phyloP scores from a whole-genome alignment of 1,140 invertebrate genomes.

The Cepaea nemoralis region DNA sequence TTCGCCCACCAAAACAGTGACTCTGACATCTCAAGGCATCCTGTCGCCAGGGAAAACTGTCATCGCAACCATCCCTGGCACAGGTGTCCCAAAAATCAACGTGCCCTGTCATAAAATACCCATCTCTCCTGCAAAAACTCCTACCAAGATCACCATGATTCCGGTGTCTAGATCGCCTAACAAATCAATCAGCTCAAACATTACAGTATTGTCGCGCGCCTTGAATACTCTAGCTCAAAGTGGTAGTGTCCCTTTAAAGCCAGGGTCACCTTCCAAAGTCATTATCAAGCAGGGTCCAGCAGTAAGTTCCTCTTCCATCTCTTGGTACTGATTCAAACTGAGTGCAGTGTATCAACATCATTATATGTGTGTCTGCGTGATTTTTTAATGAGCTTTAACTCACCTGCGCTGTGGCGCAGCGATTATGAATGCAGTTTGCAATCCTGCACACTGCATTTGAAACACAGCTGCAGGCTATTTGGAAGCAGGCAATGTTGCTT shows the following conservation, averaged over 20 bases:
- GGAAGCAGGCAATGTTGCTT: too few relatives aligned
- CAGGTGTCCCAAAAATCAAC: slow-evolving; percentile 63
- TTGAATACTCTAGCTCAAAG: slow-evolving; percentile 44
- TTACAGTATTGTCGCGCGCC: slow-evolving; percentile 52
- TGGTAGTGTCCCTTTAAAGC: slow-evolving; percentile 32
- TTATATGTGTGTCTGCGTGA: too few relatives aligned
- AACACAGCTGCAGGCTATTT: too few relatives aligned
- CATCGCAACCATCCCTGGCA: slow-evolving; percentile 50
- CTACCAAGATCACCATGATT: slow-evolving; percentile 71
- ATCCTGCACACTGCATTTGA: too few relatives aligned
- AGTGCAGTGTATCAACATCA: too few relatives aligned
- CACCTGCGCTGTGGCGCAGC: too few relatives aligned
- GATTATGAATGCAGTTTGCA: too few relatives aligned
- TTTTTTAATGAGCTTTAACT: too few relatives aligned
- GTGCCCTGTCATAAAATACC: slow-evolving; percentile 65
- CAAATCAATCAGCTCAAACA: slow-evolving; percentile 58
- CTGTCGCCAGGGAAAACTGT: slow-evolving; percentile 62
- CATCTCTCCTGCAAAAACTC: slow-evolving; percentile 68
- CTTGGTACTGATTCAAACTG: too few relatives aligned
- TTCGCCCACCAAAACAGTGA: slow-evolving; percentile 79
- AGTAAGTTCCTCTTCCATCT: too few relatives aligned
- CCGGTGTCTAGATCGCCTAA: slow-evolving; percentile 70
- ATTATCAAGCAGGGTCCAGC: slow-evolving; percentile 66
- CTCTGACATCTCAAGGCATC: slow-evolving; percentile 75
- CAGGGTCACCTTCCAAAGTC: slow-evolving; percentile 72